A percentile compares a stretch with the other conserved stretches of the same genome.
phyloP scores from a whole-genome alignment of 2,797 vertebrate species.

The Echeneis naucrates region DNA sequence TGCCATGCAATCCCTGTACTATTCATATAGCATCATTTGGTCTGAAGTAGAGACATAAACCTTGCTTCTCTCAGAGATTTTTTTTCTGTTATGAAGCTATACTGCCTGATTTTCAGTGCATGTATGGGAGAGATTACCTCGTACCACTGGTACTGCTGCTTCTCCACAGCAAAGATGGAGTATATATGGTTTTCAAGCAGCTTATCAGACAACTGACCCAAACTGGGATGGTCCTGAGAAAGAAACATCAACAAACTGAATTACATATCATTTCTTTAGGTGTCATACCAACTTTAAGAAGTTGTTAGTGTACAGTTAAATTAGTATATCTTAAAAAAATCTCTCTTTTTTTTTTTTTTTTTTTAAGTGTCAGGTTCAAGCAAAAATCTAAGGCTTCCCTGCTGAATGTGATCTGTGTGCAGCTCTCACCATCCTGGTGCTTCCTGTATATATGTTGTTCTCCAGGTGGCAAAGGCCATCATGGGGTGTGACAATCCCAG shows the following conservation, averaged over 20 bases:
- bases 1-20: background rate
- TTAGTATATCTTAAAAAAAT: background rate
- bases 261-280: background rate
- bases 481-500: constrained; percentile 93
- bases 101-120: constrained; percentile 2
- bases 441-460: constrained; percentile 91
- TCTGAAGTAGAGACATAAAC: background rate
- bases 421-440: constrained; percentile 91
- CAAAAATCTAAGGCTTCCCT: background rate
- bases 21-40: background rate
- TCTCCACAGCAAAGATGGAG: constrained; percentile 96
- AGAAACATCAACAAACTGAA: constrained; percentile 4
- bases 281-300: background rate
- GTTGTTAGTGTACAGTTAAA: background rate
- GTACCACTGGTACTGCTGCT: constrained; percentile 96
- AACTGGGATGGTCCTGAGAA: constrained; percentile 93
- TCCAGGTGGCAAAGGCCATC: constrained; percentile 96
- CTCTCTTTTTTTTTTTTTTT: no score
- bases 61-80: background rate
- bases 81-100: background rate
- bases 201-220: constrained; percentile 94
- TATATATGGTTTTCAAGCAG: constrained; percentile 94
- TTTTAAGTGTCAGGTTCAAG: background rate
- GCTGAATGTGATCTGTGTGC: background rate
- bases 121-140: constrained; percentile 86